Evolutionary conservation across 1,140 invertebrate genomes (phyloP), one percentile per base, ranked within the genome.

Genomic region (Neuroterus valhalla): DNA sequence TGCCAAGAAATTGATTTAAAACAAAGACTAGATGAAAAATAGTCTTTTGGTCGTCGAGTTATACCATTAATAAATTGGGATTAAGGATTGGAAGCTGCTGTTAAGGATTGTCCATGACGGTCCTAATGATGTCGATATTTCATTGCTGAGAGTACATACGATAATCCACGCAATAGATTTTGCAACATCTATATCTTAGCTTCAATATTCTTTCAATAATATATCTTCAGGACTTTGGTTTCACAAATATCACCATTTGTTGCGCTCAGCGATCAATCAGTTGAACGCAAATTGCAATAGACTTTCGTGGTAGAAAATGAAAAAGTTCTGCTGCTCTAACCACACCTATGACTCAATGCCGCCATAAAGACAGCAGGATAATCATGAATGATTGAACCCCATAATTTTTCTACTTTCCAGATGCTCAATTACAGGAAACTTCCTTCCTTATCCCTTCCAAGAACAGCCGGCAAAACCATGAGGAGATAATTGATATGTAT

Each of bases 381-480:
- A 78, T 74, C 68, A 55, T 78, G 66, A 78, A 78, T 71, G 66
- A 78, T 78, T 31, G 45, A 52, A 14, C 3, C n/a, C 17, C 69
- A 70, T 70, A 70, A 70, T 48, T 70, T 70, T 14, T 12, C 44
- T n/a, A 10, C 50, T 23, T 52, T n/a, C 55, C 14, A 6, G 3
- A 23, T 62, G 15, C 26, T 62, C 23, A n/a, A n/a, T n/a, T n/a
- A n/a, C n/a, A 52, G 50, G 23, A 62, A 62, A 15, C 31, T 5
- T 62, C 23, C 26, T 62, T 62, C 11, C 55, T 62, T 3, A 38
- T 38, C 15, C 5, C 12, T 62, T 38, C 31, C 31, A 38, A 62
- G 26, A 15, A 31, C n/a, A 31, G 23, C 12, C 31, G n/a, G n/a
- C 31, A n/a, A 62, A 62, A 62, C 31, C 31, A 62, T 62, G 6